Percentiles rank a stretch among this genome's conserved stretches.
These are phyloP conservation scores for Synodontis membranacea DNA, from an alignment of 2,113 vertebrate genomes.

Conservation along the genomic window DNA sequence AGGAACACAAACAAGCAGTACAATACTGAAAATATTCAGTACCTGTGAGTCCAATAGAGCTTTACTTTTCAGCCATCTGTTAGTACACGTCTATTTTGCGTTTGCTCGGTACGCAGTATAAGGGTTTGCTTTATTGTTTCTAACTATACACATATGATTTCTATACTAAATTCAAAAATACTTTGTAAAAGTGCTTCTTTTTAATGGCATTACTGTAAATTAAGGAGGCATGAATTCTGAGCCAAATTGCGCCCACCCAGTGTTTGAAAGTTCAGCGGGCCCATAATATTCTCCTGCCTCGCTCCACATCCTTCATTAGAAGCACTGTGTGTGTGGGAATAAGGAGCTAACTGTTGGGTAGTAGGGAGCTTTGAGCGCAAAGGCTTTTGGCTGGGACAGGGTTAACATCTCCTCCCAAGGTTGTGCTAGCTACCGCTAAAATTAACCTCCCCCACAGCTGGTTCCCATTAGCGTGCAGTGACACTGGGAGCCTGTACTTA, in stretches of 20 bases:
- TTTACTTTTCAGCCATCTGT: not conserved
- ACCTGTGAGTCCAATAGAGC: not conserved
- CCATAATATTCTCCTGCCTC: constrained; percentile 12
- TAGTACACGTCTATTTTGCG: not conserved
- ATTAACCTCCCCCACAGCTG: constrained; percentile 76
- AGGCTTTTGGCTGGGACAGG: constrained; percentile 44
- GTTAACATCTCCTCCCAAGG: constrained; percentile 60
- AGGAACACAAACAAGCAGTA: not conserved
- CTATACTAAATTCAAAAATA: not conserved
- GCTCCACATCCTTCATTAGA: constrained; percentile 12
- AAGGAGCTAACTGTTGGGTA: constrained; percentile 21
- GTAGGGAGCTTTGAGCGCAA: constrained; percentile 5
- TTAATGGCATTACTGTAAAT: constrained; percentile 5
- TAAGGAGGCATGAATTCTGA: not conserved
- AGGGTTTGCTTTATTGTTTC: not conserved
- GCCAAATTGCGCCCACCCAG: constrained; percentile 5
- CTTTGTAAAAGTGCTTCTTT: not conserved
- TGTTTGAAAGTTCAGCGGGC: not conserved
- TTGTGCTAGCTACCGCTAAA: constrained; percentile 69
- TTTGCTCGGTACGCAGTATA: not conserved
- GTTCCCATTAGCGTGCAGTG: constrained; percentile 71
- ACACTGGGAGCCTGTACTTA: constrained; percentile 67
- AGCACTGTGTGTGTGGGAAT: constrained; percentile 13
- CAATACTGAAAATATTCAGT: not conserved
- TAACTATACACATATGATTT: not conserved